A percentile compares a stretch with the other conserved stretches of the same genome.
These are phyloP conservation scores for Himalopsyche anomala DNA, from an alignment of 2,888 invertebrate genomes.

Conservation along the genomic window DNA sequence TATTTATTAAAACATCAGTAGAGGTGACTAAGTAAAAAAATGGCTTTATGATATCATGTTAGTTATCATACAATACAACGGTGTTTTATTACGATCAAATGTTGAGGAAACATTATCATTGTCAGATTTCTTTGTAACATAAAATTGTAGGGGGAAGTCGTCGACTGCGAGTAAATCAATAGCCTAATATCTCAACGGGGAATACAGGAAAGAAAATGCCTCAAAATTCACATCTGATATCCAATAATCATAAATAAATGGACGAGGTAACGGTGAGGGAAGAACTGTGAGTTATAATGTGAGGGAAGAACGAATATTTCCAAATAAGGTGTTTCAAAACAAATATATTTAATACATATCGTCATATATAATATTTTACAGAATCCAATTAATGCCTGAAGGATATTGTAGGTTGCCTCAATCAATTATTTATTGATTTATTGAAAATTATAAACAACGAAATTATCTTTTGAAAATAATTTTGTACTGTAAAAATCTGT, in stretches of 20 bases:
- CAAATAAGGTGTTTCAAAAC: conserved; percentile 43
- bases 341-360: neutral
- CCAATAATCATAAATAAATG: conserved; percentile 66
- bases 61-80: neutral
- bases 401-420: too few relatives aligned
- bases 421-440: too few relatives aligned
- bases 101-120: conserved; percentile 1
- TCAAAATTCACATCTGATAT: conserved; percentile 65
- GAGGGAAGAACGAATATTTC: conserved; percentile 48
- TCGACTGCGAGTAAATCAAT: conserved; percentile 63
- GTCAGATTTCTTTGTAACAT: conserved; percentile 37
- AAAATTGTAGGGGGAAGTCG: conserved; percentile 45
- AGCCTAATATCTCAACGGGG: conserved; percentile 65
- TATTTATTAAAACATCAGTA: too few relatives aligned
- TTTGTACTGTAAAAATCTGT: too few relatives aligned
- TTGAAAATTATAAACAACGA: too few relatives aligned
- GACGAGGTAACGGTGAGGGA: conserved; percentile 50
- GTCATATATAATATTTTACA: too few relatives aligned
- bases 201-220: conserved; percentile 64
- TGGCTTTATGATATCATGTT: neutral
- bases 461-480: too few relatives aligned
- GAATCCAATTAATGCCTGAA: too few relatives aligned
- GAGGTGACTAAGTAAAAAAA: too few relatives aligned
- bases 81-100: conserved; percentile 21
- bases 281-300: conserved; percentile 53